Base-by-base conservation (phyloP, 1,140 invertebrate species). In the Octopus sinensis region DNA sequence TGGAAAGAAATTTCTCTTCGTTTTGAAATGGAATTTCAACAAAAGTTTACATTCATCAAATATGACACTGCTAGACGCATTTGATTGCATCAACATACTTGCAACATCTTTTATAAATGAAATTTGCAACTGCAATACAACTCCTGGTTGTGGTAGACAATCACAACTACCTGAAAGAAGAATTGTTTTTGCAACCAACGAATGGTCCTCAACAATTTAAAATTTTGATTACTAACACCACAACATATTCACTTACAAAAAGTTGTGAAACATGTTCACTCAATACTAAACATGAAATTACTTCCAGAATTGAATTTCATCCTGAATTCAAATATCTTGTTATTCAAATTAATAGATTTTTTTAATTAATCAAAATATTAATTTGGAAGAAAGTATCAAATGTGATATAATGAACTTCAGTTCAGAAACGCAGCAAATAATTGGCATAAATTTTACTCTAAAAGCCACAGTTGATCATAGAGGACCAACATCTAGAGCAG, bases 21-120 rank as follows among this genome's bases (percentile, higher is more conserved):
- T n/a, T n/a, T n/a, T n/a, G n/a, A n/a, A n/a, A n/a, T 62, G 56
- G 56, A 62, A 62, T 62, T 62, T 62, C 56, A 62, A 62, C 56
- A 62, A 62, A 62, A 62, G 56, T 62, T 62, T 62, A 62, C 9
- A 62, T 62, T 62, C 17, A 3, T 17, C 17, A 62, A 62, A 62
- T 62, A 10, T 62, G 56, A 62, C 17, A 3, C 56, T 62, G 56
- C 56, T 62, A 62, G 3, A 62, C 3, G 56, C 56, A 62, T 62
- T 62, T 2, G 17, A 62, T 62, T 62, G 56, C 56, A 62, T 62
- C 56, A 62, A 17, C 56, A 62, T 62, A 43, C 30, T 43, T 43
- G 30, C 30, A 43, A 43, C 30, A 43, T 43, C 30, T n/a, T 43
- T 1, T 43, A 43, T 17, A 62, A 62, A 62, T 62, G 9, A 62